Evolutionary conservation across 2,113 vertebrate species (phyloP).

Genomic region (Lycocorax pyrrhopterus): DNA sequence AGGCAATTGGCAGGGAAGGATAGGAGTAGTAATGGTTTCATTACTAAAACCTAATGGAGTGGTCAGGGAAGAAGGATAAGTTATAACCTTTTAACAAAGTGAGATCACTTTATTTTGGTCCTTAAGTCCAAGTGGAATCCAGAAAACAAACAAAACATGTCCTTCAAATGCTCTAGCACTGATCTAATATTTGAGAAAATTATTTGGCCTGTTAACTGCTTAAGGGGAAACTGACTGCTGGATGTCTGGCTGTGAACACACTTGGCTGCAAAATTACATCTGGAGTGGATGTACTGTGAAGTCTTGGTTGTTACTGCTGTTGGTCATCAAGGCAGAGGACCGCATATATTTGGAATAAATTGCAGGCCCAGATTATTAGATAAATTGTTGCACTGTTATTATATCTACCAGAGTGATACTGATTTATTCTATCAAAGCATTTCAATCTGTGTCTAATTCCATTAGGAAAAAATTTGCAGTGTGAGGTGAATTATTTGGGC

Average conservation of each 20-base stretch:
- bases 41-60: background rate
- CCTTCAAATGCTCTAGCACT: background rate
- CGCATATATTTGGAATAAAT: background rate
- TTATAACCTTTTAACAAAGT: background rate
- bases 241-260: background rate
- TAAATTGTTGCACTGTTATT: background rate
- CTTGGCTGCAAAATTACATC: background rate
- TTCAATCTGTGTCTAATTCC: background rate
- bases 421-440: background rate
- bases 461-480: background rate
- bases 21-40: background rate
- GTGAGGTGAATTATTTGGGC: background rate
- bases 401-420: background rate
- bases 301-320: background rate
- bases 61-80: background rate
- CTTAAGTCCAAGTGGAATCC: background rate
- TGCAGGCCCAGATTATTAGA: background rate
- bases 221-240: background rate
- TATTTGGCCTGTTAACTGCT: background rate
- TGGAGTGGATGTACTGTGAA: background rate
- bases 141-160: background rate
- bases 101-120: background rate
- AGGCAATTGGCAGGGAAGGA: background rate
- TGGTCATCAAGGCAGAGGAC: background rate
- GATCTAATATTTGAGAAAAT: background rate